phyloP scores from a whole-genome alignment of 2,113 vertebrate species.

The Cebus imitator region DNA sequence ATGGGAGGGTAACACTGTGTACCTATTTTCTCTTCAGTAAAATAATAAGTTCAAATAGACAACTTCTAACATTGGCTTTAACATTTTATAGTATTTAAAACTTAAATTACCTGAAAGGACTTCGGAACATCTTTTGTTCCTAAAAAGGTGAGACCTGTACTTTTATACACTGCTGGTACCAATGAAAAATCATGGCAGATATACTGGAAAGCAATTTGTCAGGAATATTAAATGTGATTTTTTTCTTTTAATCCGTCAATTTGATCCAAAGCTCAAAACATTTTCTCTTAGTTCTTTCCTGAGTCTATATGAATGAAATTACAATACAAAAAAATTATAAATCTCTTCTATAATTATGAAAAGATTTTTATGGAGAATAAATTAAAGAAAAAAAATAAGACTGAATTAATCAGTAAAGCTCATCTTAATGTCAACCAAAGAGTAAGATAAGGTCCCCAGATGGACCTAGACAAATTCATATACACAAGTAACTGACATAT shows the following conservation, averaged over 20 bases:
- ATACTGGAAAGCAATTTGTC: background rate
- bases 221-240: background rate
- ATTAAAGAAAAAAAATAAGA: constrained; percentile 36
- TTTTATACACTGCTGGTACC: background rate
- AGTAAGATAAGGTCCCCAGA: background rate
- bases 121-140: too few species aligned
- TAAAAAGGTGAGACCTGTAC: background rate
- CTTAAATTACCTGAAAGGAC: too few species aligned
- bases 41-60: too few species aligned
- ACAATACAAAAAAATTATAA: background rate
- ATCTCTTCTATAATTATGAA: background rate
- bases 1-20: too few species aligned
- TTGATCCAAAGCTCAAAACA: background rate
- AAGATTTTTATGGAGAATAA: background rate
- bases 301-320: background rate
- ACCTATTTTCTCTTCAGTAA: too few species aligned
- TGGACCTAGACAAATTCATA: background rate
- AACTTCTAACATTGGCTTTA: too few species aligned
- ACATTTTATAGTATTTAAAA: too few species aligned
- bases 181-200: background rate
- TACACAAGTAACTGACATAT: background rate
- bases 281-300: background rate
- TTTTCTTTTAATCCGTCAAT: background rate
- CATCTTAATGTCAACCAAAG: constrained; percentile 49
- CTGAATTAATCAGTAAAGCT: constrained; percentile 44